Conservation (phyloP, 2,797 vertebrate species). For the Cyprinodon diabolis region DNA sequence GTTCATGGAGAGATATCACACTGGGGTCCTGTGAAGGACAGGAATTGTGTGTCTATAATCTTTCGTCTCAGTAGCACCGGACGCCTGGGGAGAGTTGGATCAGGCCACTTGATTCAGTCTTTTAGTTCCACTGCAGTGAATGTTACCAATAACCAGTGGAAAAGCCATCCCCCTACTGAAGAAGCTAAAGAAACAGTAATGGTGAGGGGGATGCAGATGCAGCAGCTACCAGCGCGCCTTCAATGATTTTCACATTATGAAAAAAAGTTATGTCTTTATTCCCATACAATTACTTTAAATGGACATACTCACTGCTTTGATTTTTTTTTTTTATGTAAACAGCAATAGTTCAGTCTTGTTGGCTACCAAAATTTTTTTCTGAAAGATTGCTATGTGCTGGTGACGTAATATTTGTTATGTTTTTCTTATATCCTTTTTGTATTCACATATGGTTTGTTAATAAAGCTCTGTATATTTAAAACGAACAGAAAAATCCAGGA, state of each 20-base stretch:
- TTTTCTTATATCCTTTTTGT: too few relatives aligned
- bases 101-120: conserved; percentile 79
- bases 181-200: conserved; percentile 62
- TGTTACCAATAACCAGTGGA: conserved; percentile 54
- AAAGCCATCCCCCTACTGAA: conserved; percentile 66
- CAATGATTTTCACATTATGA: conserved; percentile 67
- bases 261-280: conserved; percentile 63
- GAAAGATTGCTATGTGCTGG: too few relatives aligned
- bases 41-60: conserved; percentile 74
- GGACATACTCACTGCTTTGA: too few relatives aligned
- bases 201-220: conserved; percentile 6
- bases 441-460: too few relatives aligned
- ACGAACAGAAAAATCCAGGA: too few relatives aligned
- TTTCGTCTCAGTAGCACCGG: conserved; percentile 52
- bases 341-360: too few relatives aligned
- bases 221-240: conserved; percentile 30
- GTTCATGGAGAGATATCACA: conserved; percentile 63
- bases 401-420: too few relatives aligned
- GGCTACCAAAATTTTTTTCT: too few relatives aligned
- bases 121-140: conserved; percentile 74
- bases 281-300: conserved; percentile 41
- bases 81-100: conserved; percentile 75
- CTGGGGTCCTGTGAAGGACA: conserved; percentile 70
- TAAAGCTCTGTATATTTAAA: too few relatives aligned
- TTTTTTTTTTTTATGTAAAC: too few relatives aligned